Base-by-base conservation (phyloP, 2,888 invertebrate species). In the Myathropa florea region DNA sequence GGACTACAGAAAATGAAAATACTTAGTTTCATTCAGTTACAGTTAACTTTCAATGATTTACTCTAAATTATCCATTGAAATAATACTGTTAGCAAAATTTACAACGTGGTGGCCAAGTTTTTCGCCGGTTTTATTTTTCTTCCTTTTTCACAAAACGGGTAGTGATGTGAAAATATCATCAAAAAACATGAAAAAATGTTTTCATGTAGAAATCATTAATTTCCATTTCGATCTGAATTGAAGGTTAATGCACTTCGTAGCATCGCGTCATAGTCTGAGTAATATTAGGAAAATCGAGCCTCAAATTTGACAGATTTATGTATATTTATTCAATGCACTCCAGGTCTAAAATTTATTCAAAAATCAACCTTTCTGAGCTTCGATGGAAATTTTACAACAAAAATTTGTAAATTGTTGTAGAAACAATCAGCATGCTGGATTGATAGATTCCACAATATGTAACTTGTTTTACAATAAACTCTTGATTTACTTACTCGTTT, bases 401-500 rank as follows among this genome's bases (percentile, higher is more conserved):
- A 39, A 7, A 18, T 18, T n/a, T 7, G 46, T 0, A 3, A n/a
- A 18, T 18, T 46, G 46, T 46, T n/a, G 46, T n/a, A 7, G 18
- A 7, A 46, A 46, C 18, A n/a, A 2, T 9, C n/a, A 18, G 46
- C 46, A 46, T 18, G 46, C 18, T 7, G 2, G 46, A 7, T n/a
- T 7, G 46, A 18, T 4, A 46, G 18, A 18, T 46, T 46, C 18
- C 3, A 39, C 39, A n/a, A 14, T 3, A n/a, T 39, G 39, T n/a
- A 39, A 33, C 24, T 57, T 12, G 36, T 67, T 28, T 65, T 55
- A n/a, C 4, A 23, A 21, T 2, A 24, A 53, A 4, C 1, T 33
- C 33, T 65, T 24, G n/a, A 0, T 59, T 12, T 36, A 93, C 96
- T 95, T 93, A 98, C 97, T 94, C 97, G 94, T 91, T 96, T 93